Evolutionary conservation across 2,797 vertebrate genomes (phyloP), one percentile per base, ranked within the genome.

Genomic region (Capromys pilorides): DNA sequence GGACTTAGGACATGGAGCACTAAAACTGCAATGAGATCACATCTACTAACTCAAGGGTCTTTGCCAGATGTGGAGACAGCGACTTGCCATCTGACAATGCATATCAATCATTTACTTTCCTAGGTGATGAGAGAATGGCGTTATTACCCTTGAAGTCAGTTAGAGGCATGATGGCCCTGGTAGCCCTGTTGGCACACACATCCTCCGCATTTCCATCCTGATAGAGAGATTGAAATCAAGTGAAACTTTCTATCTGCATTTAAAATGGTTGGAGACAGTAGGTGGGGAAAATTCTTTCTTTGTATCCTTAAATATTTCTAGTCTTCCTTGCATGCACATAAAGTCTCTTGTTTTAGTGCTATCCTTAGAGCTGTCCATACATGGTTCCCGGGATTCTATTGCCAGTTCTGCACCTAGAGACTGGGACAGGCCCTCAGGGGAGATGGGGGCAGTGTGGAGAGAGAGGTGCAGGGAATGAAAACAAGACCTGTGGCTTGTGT

Each of bases 141-240:
- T 28, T 51, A 2, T 11, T 9, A 22, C 31, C 5, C 2, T 14
- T 12, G 26, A 14, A 5, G 2, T 45, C 18, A 11, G 4, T 41
- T 61, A 31, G 2, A 11, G 16, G 13, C 19, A 16, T 28, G 41
- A 12, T 0, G 3, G 39, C 24, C 2, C 0, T 14, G 6, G 49
- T 0, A 4, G n/a, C 28, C 2, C 0, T 14, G 8, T 39, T 1
- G 8, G 19, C 5, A 8, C 22, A 33, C 2, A 16, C 33, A 0
- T 26, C 14, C 36, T 6, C 2, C 22, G 22, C 26, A 9, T 81
- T 73, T 36, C 26, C 14, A 31, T 62, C 59, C 31, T 33, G 28
- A 10, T 1, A 0, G 16, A 5, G 26, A 31, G 12, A 45, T 21
- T 51, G 75, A 45, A 33, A 75, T 24, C 16, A 71, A 13, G 22